Evolutionary conservation across 2,797 vertebrate genomes (phyloP).

Genomic region (Phrynocephalus guinanensis): DNA sequence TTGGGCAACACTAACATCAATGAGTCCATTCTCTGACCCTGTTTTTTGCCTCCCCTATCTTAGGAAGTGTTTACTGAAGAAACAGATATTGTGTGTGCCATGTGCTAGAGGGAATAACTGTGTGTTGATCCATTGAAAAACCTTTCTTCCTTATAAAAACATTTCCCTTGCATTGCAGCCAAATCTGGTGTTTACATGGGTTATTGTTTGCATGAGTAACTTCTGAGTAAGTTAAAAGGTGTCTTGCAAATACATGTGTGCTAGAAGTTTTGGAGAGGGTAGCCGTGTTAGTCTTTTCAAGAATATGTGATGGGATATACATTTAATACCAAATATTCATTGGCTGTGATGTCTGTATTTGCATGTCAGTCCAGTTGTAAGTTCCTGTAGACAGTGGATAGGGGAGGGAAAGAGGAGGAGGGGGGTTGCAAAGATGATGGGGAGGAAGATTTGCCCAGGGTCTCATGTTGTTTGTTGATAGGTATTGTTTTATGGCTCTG

Average conservation of each 20-base stretch:
- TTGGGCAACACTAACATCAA: conserved; percentile 35
- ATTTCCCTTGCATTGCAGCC: conserved; percentile 74
- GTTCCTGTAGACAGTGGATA: too few relatives aligned
- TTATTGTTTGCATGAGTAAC: conserved; percentile 71
- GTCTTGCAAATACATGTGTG: conserved; percentile 13
- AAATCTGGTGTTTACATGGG: conserved; percentile 69
- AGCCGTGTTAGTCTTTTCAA: too few relatives aligned
- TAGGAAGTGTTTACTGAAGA: conserved; percentile 46
- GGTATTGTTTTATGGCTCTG: too few relatives aligned
- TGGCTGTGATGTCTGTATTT: too few relatives aligned
- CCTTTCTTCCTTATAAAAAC: conserved; percentile 75
- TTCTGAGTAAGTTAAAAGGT: conserved; percentile 52
- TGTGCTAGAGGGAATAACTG: conserved; percentile 62
- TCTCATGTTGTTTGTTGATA: too few relatives aligned
- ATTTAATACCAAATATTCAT: too few relatives aligned
- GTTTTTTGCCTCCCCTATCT: conserved; percentile 35
- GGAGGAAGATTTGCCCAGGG: too few relatives aligned
- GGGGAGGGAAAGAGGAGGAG: too few relatives aligned
- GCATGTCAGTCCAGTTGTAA: too few relatives aligned
- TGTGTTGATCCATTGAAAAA: conserved; percentile 69
- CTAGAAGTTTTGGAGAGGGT: background rate
- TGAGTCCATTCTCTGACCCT: background rate
- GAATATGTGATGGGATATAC: too few relatives aligned
- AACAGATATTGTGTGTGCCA: conserved; percentile 22
- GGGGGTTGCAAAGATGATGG: too few relatives aligned